phyloP scores from a whole-genome alignment of 2,113 vertebrate species.

The Phylloscopus trochilus region DNA sequence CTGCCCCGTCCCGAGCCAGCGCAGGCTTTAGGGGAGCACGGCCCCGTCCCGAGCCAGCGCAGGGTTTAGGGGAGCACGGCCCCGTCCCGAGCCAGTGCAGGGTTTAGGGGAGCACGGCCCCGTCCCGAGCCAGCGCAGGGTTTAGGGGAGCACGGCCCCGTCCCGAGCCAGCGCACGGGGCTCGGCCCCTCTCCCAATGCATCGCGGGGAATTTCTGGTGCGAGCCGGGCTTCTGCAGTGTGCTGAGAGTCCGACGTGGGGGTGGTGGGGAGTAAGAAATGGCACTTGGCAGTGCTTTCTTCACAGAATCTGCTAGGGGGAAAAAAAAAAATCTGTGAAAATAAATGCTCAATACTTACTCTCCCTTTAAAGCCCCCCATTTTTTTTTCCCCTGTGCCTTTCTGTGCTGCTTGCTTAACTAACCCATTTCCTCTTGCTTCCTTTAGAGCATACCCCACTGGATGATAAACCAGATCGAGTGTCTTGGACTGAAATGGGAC shows the following conservation, averaged over 20 bases:
- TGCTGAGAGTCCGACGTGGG: background rate
- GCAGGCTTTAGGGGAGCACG: background rate
- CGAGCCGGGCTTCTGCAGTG: background rate
- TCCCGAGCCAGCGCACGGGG: accelerated
- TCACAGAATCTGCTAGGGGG: background rate
- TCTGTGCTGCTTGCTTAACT: background rate
- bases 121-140: background rate
- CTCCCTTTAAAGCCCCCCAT: background rate
- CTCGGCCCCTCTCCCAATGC: accelerated
- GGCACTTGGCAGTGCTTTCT: background rate
- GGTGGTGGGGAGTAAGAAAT: background rate
- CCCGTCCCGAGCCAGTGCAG: too few species aligned
- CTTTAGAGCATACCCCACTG: conserved; percentile 35
- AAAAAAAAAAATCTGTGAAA: background rate
- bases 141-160: background rate
- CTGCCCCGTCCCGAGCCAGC: too few species aligned
- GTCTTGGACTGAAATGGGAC: conserved; percentile 69
- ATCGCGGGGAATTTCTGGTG: background rate
- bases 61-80: too few species aligned
- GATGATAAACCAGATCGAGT: conserved; percentile 49
- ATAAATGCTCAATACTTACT: background rate
- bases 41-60: too few species aligned
- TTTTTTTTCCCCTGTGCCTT: background rate
- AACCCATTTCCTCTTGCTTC: background rate
- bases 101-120: too few species aligned